phyloP scores from a whole-genome alignment of 1,140 invertebrate species.

The Tribolium madens region DNA sequence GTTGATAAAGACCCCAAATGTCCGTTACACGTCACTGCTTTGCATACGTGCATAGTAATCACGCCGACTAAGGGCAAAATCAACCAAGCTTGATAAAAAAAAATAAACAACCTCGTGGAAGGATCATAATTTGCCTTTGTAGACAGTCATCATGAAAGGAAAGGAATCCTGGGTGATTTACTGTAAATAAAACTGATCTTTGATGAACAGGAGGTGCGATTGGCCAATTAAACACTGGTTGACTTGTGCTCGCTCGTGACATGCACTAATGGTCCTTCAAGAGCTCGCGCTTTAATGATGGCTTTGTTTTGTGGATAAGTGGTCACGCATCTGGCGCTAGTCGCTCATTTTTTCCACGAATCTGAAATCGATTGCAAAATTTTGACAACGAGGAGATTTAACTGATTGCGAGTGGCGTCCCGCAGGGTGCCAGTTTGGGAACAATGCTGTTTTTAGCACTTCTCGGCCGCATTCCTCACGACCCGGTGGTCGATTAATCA shows the following conservation, averaged over 20 bases:
- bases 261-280: neutral
- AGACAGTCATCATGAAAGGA: conserved; percentile 1
- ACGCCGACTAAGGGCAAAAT: neutral
- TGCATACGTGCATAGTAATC: neutral
- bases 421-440: neutral
- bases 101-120: neutral
- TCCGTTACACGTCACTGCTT: neutral
- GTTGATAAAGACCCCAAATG: neutral
- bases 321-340: neutral
- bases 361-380: neutral
- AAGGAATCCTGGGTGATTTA: conserved; percentile 3
- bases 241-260: conserved; percentile 5
- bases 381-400: neutral
- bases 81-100: neutral
- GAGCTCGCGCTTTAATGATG: neutral
- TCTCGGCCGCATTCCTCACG: conserved; percentile 30
- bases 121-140: neutral
- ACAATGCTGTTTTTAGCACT: neutral
- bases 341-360: neutral
- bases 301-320: neutral
- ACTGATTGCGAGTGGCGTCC: neutral
- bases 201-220: neutral
- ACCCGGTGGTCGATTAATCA: conserved; percentile 6
- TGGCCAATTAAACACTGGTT: conserved; percentile 11
- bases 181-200: neutral